A percentile compares a stretch with the other conserved stretches of the same genome.
Evolutionary conservation across 2,113 vertebrate genomes (phyloP).

Genomic region (Oxyruncus cristatus): DNA sequence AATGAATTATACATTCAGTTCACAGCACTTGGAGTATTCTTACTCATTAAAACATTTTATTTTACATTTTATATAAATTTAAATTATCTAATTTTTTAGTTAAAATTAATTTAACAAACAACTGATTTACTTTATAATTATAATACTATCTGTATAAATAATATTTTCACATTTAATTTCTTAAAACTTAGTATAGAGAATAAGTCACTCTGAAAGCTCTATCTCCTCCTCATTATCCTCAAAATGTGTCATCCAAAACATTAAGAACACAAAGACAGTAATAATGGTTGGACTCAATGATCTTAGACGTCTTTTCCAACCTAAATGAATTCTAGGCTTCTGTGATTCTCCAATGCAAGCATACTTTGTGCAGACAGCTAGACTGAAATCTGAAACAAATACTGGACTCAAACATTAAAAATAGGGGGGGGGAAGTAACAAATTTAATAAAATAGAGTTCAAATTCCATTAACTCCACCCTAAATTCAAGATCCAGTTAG

Average conservation of each 20-base stretch:
- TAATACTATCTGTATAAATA: neutral
- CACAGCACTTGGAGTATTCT: neutral
- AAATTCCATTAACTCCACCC: neutral
- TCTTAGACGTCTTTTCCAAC: neutral
- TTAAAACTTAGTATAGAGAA: neutral
- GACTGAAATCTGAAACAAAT: neutral
- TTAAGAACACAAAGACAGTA: neutral
- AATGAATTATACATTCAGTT: neutral
- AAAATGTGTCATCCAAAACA: neutral
- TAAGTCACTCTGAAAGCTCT: neutral
- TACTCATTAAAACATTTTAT: neutral
- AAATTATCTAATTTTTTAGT: neutral
- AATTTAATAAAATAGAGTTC: neutral
- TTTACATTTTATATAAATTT: neutral
- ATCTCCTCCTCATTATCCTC: neutral
- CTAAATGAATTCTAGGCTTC: neutral
- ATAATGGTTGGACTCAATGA: neutral
- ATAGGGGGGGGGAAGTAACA: too few species aligned
- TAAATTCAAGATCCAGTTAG: neutral
- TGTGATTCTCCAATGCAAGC: neutral
- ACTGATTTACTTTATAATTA: neutral
- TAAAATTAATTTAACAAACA: neutral
- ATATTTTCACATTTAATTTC: neutral
- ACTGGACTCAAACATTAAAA: neutral
- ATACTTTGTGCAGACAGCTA: neutral